phyloP scores from a whole-genome alignment of 2,797 vertebrate species.

The Sebastes umbrosus region DNA sequence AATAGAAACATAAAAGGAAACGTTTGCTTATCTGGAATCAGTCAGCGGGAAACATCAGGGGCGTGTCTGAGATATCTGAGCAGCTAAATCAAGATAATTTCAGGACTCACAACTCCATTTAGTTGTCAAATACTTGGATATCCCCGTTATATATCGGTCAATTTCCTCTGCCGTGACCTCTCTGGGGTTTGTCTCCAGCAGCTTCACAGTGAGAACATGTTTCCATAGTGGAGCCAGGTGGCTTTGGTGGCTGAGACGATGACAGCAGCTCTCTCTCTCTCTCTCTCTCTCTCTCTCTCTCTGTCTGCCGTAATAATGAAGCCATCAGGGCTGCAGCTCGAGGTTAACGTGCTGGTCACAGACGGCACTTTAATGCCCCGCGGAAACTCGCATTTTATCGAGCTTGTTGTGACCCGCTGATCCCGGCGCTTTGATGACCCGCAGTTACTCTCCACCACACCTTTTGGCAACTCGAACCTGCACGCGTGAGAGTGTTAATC shows the following conservation, averaged over 20 bases:
- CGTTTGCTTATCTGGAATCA: not conserved
- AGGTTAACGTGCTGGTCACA: constrained; percentile 27
- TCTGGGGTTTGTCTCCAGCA: not conserved
- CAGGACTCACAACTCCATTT: not conserved
- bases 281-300: not conserved
- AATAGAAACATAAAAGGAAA: not conserved
- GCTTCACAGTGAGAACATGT: constrained; percentile 5
- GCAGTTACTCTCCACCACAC: constrained; percentile 34
- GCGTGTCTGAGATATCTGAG: not conserved
- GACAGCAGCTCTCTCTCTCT: not conserved
- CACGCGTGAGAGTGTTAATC: constrained; percentile 53
- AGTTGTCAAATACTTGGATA: not conserved
- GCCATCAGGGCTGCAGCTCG: constrained; percentile 6
- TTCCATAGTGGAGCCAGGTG: constrained; percentile 5
- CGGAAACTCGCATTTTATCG: constrained; percentile 32
- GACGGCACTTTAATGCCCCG: constrained; percentile 26
- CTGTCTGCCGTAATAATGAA: constrained; percentile 3
- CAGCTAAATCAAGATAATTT: not conserved
- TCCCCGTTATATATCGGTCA: not conserved
- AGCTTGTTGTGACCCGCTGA: constrained; percentile 37
- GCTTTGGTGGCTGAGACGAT: not conserved
- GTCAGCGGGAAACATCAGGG: not conserved
- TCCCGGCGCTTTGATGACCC: constrained; percentile 34
- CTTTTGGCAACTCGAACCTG: constrained; percentile 40
- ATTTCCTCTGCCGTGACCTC: not conserved